These are phyloP conservation scores for Portevinia maculata DNA, from an alignment of 2,888 invertebrate species.

Conservation along the genomic window DNA sequence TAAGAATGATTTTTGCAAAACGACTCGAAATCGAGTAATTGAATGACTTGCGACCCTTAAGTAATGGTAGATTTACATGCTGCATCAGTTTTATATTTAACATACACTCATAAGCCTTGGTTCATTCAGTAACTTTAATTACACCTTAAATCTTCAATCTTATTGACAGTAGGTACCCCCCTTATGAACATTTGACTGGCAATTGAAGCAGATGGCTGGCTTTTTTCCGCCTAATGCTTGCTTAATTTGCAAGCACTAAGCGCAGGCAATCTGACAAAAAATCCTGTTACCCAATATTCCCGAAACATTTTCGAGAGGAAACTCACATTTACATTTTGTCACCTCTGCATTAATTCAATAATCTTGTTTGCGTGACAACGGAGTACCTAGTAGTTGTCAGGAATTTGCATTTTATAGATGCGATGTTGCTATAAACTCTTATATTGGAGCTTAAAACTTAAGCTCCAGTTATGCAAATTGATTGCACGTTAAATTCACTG, in stretches of 20 bases:
- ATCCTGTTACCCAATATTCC: neutral
- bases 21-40: too few species aligned
- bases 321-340: constrained; percentile 4
- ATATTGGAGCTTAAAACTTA: neutral
- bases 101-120: too few species aligned
- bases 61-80: too few species aligned
- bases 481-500: neutral
- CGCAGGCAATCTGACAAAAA: neutral
- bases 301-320: neutral
- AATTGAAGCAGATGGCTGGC: too few species aligned
- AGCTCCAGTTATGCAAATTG: neutral
- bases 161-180: too few species aligned
- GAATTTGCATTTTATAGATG: constrained; percentile 5
- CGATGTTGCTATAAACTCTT: neutral
- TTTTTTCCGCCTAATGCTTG: too few species aligned
- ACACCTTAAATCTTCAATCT: too few species aligned
- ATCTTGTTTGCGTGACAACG: constrained; percentile 1
- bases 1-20: too few species aligned
- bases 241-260: neutral
- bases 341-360: constrained; percentile 1
- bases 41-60: too few species aligned
- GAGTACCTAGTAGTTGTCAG: neutral
- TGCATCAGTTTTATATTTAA: too few species aligned
- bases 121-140: too few species aligned
- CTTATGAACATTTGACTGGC: too few species aligned